A percentile compares a stretch with the other conserved stretches of the same genome.
These are phyloP conservation scores for Corythucha ciliata DNA, from an alignment of 2,888 invertebrate genomes.

Conservation along the genomic window DNA sequence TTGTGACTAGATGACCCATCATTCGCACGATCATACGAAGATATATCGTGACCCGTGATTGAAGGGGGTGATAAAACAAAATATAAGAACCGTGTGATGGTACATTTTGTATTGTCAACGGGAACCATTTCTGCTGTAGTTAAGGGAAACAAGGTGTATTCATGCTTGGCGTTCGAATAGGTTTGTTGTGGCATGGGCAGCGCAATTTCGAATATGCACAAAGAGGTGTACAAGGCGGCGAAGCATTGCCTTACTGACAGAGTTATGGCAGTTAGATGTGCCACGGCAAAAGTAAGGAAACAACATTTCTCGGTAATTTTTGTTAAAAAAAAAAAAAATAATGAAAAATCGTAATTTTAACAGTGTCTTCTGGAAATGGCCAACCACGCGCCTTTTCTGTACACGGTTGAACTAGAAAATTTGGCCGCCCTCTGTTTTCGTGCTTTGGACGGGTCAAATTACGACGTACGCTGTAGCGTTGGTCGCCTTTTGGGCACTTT, in stretches of 20 bases:
- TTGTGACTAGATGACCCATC: too few species aligned
- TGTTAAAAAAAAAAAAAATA: not conserved
- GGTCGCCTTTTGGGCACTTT: slow-evolving; percentile 83
- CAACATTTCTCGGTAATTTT: not conserved
- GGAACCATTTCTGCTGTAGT: too few species aligned
- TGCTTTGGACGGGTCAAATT: slow-evolving; percentile 84
- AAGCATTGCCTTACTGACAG: slow-evolving; percentile 82
- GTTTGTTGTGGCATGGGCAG: slow-evolving; percentile 89
- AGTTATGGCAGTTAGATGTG: slow-evolving; percentile 84
- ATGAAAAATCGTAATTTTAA: slow-evolving; percentile 28
- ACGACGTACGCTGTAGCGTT: slow-evolving; percentile 83
- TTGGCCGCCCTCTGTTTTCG: slow-evolving; percentile 84
- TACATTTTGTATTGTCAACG: too few species aligned
- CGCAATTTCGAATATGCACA: slow-evolving; percentile 74
- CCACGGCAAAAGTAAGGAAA: slow-evolving; percentile 64
- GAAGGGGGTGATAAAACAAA: too few species aligned
- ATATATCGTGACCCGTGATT: too few species aligned
- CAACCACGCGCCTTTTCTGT: slow-evolving; percentile 72
- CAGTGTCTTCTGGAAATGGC: slow-evolving; percentile 82
- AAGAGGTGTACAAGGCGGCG: slow-evolving; percentile 86
- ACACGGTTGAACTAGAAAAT: slow-evolving; percentile 84
- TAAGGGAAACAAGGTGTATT: too few species aligned
- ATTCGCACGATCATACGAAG: too few species aligned
- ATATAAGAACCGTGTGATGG: too few species aligned
- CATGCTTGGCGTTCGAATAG: slow-evolving; percentile 45